Evolutionary conservation across 2,797 vertebrate species (phyloP), one percentile per base, ranked within the genome.

Genomic region (Monodelphis domestica): DNA sequence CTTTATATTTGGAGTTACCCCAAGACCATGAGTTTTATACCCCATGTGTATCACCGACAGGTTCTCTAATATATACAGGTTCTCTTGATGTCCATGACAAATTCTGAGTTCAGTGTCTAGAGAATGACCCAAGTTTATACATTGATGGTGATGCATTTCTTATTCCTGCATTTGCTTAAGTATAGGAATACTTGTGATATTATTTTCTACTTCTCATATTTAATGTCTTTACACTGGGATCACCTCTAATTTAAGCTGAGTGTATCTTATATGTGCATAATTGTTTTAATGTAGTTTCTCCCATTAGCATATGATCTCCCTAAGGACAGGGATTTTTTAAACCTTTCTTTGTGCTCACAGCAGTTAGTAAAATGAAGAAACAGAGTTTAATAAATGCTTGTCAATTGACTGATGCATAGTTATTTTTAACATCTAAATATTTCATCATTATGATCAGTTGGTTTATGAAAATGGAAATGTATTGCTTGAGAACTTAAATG

Each of bases 1-100:
- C 45, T 1, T 84, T 84, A 26, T 45, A 70, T 38, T 11, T 11
- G 21, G 21, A 7, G 53, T 90, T 91, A 92, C 24, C 21, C 53
- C 88, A 63, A 9, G 87, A 45, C 38, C 38, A 50, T 92, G 89
- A 5, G 10, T 95, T 88, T 96, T 90, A 91, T 93, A 55, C 3
- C n/a, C 2, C 45, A 21, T 51, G 4, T 90, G 38, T 63, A 54
- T 93, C 92, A 53, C 26, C 78, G 54, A 70, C 3, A 50, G 9
- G 30, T 50, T 50, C 24, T 84, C 14, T 17, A n/a, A n/a, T n/a
- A n/a, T n/a, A 59, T 50, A 45, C 38, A 84, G 10, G 10, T 84
- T 3, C 12, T 3, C 38, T 84, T 24, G 50, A 38, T 84, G 7
- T 78, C n/a, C 70, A 38, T 26, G 2, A 33, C 3, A 50, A 38